phyloP scores from a whole-genome alignment of 1,140 invertebrate genomes.

The Diorhabda sublineata region DNA sequence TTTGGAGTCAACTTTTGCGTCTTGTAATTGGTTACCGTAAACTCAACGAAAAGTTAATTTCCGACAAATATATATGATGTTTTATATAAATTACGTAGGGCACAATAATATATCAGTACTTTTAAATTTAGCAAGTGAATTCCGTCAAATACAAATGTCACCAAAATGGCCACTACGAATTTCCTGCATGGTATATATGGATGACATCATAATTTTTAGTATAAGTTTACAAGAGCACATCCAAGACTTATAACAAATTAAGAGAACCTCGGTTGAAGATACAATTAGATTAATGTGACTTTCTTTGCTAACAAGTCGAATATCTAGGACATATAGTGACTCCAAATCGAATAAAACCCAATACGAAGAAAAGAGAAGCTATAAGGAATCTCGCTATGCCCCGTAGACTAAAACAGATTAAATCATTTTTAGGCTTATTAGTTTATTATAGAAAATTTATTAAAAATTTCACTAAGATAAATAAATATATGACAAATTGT shows the following conservation, averaged over 20 bases:
- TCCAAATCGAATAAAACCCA: not conserved
- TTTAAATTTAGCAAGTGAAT: too few relatives aligned
- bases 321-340: not conserved
- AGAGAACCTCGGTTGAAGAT: not conserved
- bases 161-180: too few relatives aligned
- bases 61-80: not conserved
- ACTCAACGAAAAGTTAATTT: not conserved
- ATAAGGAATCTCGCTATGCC: not conserved
- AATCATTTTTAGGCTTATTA: not conserved
- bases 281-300: slow-evolving; percentile 2
- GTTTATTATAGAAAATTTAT: not conserved
- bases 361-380: not conserved
- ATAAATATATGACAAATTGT: slow-evolving; percentile 9
- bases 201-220: not conserved
- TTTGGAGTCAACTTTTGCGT: not conserved
- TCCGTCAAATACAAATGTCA: too few relatives aligned
- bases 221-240: not conserved
- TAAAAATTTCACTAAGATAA: not conserved
- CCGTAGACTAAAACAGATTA: not conserved
- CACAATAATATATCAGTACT: too few relatives aligned
- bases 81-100: too few relatives aligned
- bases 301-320: not conserved
- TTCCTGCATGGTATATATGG: too few relatives aligned
- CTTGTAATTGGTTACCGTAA: not conserved
- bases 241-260: not conserved